Evolutionary conservation across 2,888 invertebrate species (phyloP).

Genomic region (Pollenia angustigena): DNA sequence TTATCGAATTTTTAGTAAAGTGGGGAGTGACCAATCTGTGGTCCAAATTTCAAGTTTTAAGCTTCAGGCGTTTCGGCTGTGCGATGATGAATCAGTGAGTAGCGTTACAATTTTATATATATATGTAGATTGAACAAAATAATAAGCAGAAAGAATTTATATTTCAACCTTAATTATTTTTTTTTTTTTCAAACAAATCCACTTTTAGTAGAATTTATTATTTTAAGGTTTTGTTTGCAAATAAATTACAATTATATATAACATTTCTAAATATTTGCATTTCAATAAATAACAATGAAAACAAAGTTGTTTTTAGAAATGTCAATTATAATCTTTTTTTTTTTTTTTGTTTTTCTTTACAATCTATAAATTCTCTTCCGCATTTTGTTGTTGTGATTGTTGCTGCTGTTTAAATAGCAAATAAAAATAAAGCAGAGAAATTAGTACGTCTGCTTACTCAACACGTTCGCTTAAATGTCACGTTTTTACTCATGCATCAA

Average conservation of each 20-base stretch:
- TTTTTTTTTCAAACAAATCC: too few species aligned
- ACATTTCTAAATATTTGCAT: not conserved
- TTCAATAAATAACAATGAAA: not conserved
- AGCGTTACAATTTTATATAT: too few species aligned
- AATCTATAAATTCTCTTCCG: constrained; percentile 37
- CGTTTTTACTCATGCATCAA: constrained; percentile 67
- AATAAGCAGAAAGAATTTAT: too few species aligned
- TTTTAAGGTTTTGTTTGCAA: not conserved
- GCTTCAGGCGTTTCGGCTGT: too few species aligned
- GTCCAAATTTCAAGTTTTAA: too few species aligned
- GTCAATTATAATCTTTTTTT: not conserved
- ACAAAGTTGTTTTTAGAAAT: too few species aligned
- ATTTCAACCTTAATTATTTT: too few species aligned
- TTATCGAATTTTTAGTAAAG: too few species aligned
- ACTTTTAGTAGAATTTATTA: too few species aligned
- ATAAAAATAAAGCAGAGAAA: constrained; percentile 16
- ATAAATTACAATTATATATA: constrained; percentile 6
- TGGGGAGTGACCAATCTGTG: too few species aligned
- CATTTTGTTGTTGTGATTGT: constrained; percentile 10
- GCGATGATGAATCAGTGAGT: too few species aligned
- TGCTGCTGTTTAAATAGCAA: constrained; percentile 26
- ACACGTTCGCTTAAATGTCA: constrained; percentile 59
- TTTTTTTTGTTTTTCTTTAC: not conserved
- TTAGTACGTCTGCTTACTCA: constrained; percentile 43
- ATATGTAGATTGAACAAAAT: too few species aligned